Base-by-base conservation (phyloP, 2,113 vertebrate species). In the Salminus brasiliensis region DNA sequence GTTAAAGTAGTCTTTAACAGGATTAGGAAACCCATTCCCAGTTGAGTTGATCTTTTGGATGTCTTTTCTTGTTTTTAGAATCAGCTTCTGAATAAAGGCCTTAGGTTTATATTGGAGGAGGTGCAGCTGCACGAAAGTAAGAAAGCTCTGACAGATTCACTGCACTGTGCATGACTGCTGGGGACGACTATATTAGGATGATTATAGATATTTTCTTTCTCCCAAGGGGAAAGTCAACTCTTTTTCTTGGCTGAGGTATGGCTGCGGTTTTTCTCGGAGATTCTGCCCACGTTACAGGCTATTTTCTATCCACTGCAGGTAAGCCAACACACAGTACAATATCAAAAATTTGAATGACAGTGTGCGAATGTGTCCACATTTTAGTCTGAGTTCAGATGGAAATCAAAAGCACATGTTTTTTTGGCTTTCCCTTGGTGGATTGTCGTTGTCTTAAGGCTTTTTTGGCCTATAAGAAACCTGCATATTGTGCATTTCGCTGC, bases 251-350 rank as follows among this genome's bases (percentile, higher is more conserved):
- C 93, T 66, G 92, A 94, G 81, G 86, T 92, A 63, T 96, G 95
- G 94, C 94, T 95, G 83, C 91, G 93, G 71, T 96, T 95, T 88
- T 96, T 95, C 84, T 93, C 93, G 13, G 94, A 96, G 87, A 95
- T 93, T 55, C 91, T 96, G 72, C 95, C 95, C 29, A 95, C 93
- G 1, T 88, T 96, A 60, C 95, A 96, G 85, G 95, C 94, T 27
- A 95, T 96, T 89, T 96, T 96, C 85, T 94, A 95, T 79, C 95
- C 95, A 23, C 93, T 96, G 62, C 95, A 96, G 95, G 95, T 96
- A 91, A 93, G 88, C 18, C 0, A 49, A 75, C 13, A 52, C 39
- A 10, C 13, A 63, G 3, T 15, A 47, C 5, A 32, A 6, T 13
- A 49, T 0, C 15, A 27, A 21, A 16, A 27, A 49, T 4, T 16